Evolutionary conservation across 2,888 invertebrate genomes (phyloP).

Genomic region (Folsomia manolachei): DNA sequence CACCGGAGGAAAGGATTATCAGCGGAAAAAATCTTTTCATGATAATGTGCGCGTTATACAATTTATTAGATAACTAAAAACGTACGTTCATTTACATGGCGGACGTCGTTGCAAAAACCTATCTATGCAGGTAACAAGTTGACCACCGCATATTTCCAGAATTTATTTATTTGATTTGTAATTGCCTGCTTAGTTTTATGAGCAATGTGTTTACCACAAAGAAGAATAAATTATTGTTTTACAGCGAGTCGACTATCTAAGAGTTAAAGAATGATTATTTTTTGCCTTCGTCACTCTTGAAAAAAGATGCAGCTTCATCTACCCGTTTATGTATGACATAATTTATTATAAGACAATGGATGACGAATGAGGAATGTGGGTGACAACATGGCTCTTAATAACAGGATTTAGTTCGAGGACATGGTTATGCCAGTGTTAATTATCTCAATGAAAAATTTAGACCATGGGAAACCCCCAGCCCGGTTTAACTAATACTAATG

Average conservation of each 20-base stretch:
- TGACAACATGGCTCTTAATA: no score
- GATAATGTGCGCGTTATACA: constrained; percentile 37
- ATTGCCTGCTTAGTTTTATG: not conserved
- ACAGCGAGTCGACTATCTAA: no score
- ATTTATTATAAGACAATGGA: no score
- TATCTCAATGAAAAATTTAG: no score
- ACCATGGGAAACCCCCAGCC: not conserved
- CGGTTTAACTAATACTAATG: no score
- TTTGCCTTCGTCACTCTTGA: not conserved
- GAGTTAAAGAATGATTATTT: not conserved
- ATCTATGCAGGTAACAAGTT: not conserved
- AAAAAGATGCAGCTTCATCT: no score
- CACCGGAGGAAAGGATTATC: constrained; percentile 21
- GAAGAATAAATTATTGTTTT: not conserved
- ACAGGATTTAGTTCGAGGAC: not conserved
- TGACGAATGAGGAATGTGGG: no score
- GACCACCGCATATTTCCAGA: not conserved
- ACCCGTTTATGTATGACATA: no score
- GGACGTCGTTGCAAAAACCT: no score
- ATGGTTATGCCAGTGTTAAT: no score
- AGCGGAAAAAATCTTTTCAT: constrained; percentile 27
- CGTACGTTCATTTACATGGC: no score
- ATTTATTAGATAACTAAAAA: not conserved
- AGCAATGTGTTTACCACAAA: not conserved
- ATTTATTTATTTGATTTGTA: not conserved